A percentile compares a stretch with the other conserved stretches of the same genome.
Conservation (phyloP, 2,797 vertebrate genomes). For the Sebastes nivosus region DNA sequence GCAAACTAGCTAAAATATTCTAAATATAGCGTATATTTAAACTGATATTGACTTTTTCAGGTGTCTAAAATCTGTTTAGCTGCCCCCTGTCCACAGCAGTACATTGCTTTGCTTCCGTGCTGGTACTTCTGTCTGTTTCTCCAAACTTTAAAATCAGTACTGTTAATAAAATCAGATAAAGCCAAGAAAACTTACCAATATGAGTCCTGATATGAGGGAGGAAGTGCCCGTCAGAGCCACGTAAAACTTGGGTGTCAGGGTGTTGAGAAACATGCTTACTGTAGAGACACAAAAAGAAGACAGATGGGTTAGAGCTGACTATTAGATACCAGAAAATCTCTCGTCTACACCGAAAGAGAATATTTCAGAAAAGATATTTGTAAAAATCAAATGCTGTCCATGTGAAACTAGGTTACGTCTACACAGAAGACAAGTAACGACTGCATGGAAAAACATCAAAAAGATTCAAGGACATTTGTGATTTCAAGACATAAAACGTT, state of each 20-base stretch:
- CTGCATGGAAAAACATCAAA: slow-evolving; percentile 17
- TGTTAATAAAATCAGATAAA: background rate
- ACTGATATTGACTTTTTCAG: too few species aligned
- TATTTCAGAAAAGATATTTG: slow-evolving; percentile 1
- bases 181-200: slow-evolving; percentile 88
- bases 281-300: slow-evolving; percentile 50
- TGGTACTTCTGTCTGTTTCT: too few species aligned
- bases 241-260: slow-evolving; percentile 98
- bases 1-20: too few species aligned
- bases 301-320: background rate
- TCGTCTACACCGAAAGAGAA: background rate
- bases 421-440: background rate
- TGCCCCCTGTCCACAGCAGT: rapidly evolving
- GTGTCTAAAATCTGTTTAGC: too few species aligned
- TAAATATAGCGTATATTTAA: too few species aligned
- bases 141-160: background rate
- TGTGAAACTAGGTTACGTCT: slow-evolving; percentile 17
- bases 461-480: slow-evolving; percentile 9
- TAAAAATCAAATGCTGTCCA: slow-evolving; percentile 10
- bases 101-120: too few species aligned
- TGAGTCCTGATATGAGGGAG: slow-evolving; percentile 97
- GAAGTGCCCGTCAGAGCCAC: slow-evolving; percentile 98
- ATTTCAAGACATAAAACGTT: slow-evolving; percentile 27
- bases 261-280: slow-evolving; percentile 99
- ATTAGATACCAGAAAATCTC: background rate